Evolutionary conservation across 2,797 vertebrate genomes (phyloP).

Genomic region (Picus viridis): DNA sequence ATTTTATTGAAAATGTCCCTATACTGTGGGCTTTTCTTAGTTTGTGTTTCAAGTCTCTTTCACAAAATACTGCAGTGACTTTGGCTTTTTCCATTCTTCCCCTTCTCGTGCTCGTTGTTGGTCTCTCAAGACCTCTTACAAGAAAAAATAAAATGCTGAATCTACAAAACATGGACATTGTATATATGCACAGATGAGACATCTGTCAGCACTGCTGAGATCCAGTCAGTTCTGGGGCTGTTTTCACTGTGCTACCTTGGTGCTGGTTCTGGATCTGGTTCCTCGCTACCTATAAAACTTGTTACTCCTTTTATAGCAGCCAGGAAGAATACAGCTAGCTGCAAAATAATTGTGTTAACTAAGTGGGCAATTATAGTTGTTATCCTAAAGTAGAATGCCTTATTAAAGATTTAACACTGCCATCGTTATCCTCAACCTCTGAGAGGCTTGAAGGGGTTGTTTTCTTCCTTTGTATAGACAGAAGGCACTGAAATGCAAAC

Average conservation of each 20-base stretch:
- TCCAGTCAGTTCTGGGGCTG: background rate
- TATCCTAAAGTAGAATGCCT: background rate
- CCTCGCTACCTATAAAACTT: background rate
- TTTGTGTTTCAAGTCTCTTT: too few species aligned
- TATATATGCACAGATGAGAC: background rate
- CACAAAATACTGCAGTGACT: background rate
- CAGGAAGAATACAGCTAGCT: background rate
- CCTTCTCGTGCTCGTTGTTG: background rate
- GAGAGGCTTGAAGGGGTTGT: background rate
- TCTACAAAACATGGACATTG: background rate
- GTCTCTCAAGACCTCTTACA: background rate
- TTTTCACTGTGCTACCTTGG: background rate
- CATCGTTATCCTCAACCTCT: background rate
- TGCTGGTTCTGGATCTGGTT: background rate
- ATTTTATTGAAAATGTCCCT: background rate
- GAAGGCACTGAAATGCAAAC: slow-evolving; percentile 49
- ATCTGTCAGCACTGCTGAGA: background rate
- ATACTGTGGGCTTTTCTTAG: background rate
- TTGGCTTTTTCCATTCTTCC: background rate
- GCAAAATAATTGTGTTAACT: background rate
- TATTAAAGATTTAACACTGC: background rate
- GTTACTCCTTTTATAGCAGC: background rate
- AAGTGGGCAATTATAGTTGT: background rate
- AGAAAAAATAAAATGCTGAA: background rate
- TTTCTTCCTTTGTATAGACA: background rate